A percentile compares a stretch with the other conserved stretches of the same genome.
Conservation (phyloP, 2,797 vertebrate species). For the Poecilia gillii region DNA sequence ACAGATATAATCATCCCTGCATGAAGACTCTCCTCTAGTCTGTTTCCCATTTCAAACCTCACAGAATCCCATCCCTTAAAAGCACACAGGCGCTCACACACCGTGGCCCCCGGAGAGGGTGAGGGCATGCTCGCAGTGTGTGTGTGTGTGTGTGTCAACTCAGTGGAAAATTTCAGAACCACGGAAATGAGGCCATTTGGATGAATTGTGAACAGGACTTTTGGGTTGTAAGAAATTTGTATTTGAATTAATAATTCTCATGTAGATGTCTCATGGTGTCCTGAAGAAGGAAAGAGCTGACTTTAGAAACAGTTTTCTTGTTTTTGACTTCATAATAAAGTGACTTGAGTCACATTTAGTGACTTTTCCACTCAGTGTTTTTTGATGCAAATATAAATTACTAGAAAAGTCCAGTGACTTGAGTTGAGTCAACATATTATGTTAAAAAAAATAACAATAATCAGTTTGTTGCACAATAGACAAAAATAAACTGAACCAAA, state of each 20-base stretch:
- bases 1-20: slow-evolving; percentile 73
- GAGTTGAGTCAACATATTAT: not conserved
- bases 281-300: not conserved
- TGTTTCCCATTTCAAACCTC: slow-evolving; percentile 81
- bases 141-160: slow-evolving; percentile 62
- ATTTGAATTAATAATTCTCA: slow-evolving; percentile 15
- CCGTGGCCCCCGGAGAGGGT: slow-evolving; percentile 56
- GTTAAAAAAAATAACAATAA: not conserved
- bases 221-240: slow-evolving; percentile 28
- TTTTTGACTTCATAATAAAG: not conserved
- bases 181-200: slow-evolving; percentile 62
- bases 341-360: not conserved
- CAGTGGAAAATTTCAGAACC: slow-evolving; percentile 72
- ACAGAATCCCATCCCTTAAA: slow-evolving; percentile 76
- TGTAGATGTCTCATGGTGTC: slow-evolving; percentile 9
- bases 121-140: slow-evolving; percentile 23
- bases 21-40: slow-evolving; percentile 68
- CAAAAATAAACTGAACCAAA: not conserved
- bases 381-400: not conserved
- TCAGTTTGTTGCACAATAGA: not conserved
- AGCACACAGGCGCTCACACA: slow-evolving; percentile 45
- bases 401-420: not conserved
- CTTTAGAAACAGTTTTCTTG: not conserved
- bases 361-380: not conserved
- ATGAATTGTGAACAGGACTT: slow-evolving; percentile 33